These are phyloP conservation scores for Microctenopoma stevenorrisi DNA, from an alignment of 2,797 vertebrate genomes.

Conservation along the genomic window DNA sequence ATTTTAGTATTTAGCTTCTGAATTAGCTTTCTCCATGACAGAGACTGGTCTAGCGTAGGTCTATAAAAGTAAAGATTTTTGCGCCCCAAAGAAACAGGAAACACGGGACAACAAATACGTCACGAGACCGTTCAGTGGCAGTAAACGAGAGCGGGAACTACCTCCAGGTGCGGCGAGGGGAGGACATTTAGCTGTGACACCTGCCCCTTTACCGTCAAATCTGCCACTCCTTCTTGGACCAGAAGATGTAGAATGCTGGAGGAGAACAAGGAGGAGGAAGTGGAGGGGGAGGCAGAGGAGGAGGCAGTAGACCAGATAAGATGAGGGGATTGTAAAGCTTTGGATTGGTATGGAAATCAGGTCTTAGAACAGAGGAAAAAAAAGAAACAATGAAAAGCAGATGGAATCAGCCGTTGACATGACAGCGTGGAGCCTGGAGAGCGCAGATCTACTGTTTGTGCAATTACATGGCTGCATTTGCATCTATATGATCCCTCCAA, in stretches of 20 bases:
- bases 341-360: conserved; percentile 75
- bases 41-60: no score
- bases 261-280: conserved; percentile 8
- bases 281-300: conserved; percentile 16
- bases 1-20: no score
- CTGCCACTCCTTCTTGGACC: conserved; percentile 56
- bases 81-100: no score
- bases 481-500: conserved; percentile 81
- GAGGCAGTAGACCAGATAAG: conserved; percentile 48
- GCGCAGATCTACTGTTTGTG: conserved; percentile 64
- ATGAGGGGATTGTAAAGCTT: conserved; percentile 70
- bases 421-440: conserved; percentile 69
- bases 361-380: conserved; percentile 43
- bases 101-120: no score
- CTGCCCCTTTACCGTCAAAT: conserved; percentile 60
- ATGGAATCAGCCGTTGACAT: conserved; percentile 72
- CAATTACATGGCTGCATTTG: conserved; percentile 79
- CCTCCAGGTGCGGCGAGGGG: conserved; percentile 6
- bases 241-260: conserved; percentile 42
- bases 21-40: no score
- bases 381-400: conserved; percentile 65
- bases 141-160: no score
- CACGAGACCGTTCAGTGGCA: no score
- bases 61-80: no score
- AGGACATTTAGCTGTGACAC: conserved; percentile 50